Percentiles rank a stretch among this genome's conserved stretches.
These are phyloP conservation scores for Neodiprion pinetum DNA, from an alignment of 1,140 invertebrate species.

Conservation along the genomic window DNA sequence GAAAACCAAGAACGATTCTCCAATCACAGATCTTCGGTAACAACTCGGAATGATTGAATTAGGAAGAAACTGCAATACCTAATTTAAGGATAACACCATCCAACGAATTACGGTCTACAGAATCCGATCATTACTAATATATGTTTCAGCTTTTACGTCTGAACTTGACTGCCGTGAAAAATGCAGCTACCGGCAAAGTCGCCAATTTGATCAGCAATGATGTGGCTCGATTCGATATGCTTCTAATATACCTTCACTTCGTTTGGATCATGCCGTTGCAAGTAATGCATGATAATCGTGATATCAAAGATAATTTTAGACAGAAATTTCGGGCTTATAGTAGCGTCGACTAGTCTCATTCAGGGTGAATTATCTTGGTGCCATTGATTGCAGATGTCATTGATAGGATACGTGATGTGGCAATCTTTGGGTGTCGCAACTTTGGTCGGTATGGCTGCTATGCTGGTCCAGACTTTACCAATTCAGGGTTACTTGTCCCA, in stretches of 20 bases:
- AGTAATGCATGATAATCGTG: slow-evolving; percentile 25
- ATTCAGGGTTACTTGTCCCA: slow-evolving; percentile 71
- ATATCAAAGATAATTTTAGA: too few species aligned
- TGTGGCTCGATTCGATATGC: slow-evolving; percentile 67
- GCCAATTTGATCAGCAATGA: slow-evolving; percentile 88
- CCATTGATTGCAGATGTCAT: slow-evolving; percentile 49
- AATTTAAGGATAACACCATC: too few species aligned
- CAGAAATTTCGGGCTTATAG: too few species aligned
- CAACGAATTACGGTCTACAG: too few species aligned
- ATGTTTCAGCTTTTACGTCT: slow-evolving; percentile 68
- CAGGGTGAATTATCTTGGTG: too few species aligned
- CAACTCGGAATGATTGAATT: too few species aligned
- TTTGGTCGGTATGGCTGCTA: slow-evolving; percentile 72
- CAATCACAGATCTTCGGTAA: neutral
- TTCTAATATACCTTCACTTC: slow-evolving; percentile 62
- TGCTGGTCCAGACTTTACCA: slow-evolving; percentile 68
- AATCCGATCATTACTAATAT: too few species aligned
- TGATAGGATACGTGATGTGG: slow-evolving; percentile 72
- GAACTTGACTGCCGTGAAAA: slow-evolving; percentile 67
- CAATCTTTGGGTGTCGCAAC: slow-evolving; percentile 70
- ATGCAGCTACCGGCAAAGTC: slow-evolving; percentile 81
- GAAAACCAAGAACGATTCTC: neutral
- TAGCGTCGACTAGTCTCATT: too few species aligned
- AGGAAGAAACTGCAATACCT: too few species aligned
- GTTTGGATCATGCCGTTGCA: slow-evolving; percentile 58